Evolutionary conservation across 2,797 vertebrate species (phyloP), one percentile per base, ranked within the genome.

Genomic region (Spea hammondii): DNA sequence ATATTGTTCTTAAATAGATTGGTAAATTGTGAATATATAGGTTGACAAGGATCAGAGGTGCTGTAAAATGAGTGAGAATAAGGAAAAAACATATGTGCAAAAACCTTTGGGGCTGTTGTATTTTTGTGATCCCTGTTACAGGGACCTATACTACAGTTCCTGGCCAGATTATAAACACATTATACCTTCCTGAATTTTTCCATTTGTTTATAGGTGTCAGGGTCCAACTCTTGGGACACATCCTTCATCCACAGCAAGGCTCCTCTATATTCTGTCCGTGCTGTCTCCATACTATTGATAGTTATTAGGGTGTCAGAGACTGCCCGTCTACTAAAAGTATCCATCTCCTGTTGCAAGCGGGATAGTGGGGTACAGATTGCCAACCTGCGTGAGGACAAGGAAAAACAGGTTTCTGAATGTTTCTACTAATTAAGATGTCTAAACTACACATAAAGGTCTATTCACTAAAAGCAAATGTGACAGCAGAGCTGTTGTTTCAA

Each of bases 171-270:
- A 32, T 32, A 32, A 32, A 32, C 32, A 32, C 2, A 2, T 32
- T 32, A 32, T 17, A 93, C 93, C 90, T 95, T 95, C 86, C 93
- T 89, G 84, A 96, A 95, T 88, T 94, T 96, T 77, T 95, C 93
- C 89, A 94, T 91, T 86, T 96, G 93, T 77, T 95, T 96, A 86
- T 91, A 93, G 14, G 94, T 96, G 83, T 95, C 95, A 0, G 93
- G 94, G 87, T 95, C 93, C 44, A 95, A 87, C 72, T 95, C 94
- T 70, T 94, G 93, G 5, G 93, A 95, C 51, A 93, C 84, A 32
- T 94, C 94, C 83, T 95, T 95, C 92, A 96, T 94, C 93, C 93
- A 94, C n/a, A 95, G 92, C 72, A 91, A 86, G 10, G 92, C 92
- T 62, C 89, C 93, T 66, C 93, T 88, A 84, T 97, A 92, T 84